Evolutionary conservation across 2,113 vertebrate genomes (phyloP).

Genomic region (Chunga burmeisteri): DNA sequence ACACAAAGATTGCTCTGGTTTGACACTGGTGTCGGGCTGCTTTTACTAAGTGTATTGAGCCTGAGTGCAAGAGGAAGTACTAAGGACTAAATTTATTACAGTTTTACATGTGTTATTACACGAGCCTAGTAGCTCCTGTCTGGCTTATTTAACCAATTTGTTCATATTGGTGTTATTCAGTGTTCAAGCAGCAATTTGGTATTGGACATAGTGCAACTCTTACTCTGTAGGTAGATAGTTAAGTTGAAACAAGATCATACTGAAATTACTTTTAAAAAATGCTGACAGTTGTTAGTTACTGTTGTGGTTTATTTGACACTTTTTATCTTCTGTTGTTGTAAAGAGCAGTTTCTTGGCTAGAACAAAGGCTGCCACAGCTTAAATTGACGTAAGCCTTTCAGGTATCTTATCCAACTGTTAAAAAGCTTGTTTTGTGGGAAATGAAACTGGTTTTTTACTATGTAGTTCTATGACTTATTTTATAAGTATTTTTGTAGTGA

Average conservation of each 20-base stretch:
- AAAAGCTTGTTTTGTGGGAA: neutral
- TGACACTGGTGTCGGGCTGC: neutral
- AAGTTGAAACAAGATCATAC: neutral
- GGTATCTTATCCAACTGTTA: neutral
- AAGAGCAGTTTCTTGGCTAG: neutral
- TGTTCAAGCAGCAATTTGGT: neutral
- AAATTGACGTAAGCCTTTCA: neutral
- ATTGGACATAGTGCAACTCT: neutral
- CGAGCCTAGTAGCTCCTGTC: neutral
- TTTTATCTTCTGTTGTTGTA: neutral
- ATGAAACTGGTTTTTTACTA: neutral
- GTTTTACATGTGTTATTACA: neutral
- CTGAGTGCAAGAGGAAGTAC: neutral
- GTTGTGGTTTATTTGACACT: neutral
- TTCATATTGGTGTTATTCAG: fast-evolving
- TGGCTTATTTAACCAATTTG: neutral
- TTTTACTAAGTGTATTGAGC: neutral
- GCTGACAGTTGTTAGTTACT: neutral
- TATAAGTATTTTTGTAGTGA: neutral
- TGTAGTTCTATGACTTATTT: neutral
- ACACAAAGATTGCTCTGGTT: neutral
- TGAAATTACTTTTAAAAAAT: neutral
- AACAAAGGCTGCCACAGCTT: neutral
- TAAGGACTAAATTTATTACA: neutral
- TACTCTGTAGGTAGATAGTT: neutral